Base-by-base conservation (phyloP, 53 echinoderm and acorn worm genomes). In the Stichopus horrens region DNA sequence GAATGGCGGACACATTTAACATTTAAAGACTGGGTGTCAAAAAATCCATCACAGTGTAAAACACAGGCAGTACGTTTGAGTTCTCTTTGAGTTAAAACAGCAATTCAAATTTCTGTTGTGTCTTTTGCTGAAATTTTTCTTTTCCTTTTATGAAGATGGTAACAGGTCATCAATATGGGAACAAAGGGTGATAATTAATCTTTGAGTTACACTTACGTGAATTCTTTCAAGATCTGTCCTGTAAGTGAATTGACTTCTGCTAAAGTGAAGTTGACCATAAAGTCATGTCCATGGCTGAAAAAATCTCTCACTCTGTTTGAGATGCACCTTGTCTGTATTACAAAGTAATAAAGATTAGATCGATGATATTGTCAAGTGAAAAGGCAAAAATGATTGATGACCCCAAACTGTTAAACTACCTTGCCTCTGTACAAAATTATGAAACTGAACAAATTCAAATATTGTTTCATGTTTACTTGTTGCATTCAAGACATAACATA, bases 201-300 rank as follows among this genome's bases (percentile, higher is more conserved):
- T 37, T 37, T 2, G 51, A 71, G 71, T 71, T 71, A 71, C 4
- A 54, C 83, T 23, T 88, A 94, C 94, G 88, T 92, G 74, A 94
- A 92, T 67, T 92, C 82, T 58, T 90, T 94, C 55, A 94, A 79
- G 7, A 92, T 67, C 66, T 86, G 92, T 10, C 94, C 94, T 18
- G 90, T 86, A 51, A 94, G 88, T 11, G 87, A 57, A 18, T 58
- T 14, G 55, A 94, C 85, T 52, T 94, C 92, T 58, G 68, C 90
- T 22, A 88, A 84, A 19, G 90, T 90, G 88, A 94, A 90, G 57
- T 90, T 90, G 37, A 88, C 51, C 75, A 90, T 90, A 75, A 91
- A 91, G 66, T 87, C 74, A 6, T 74, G 76, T 53, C 89, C 83
- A 78, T 7, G 52, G 78, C 87, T 86, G 13, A 19, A 58, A 66